These are phyloP conservation scores for Sebastes glaucus DNA, from an alignment of 2,797 vertebrate genomes.

Conservation along the genomic window DNA sequence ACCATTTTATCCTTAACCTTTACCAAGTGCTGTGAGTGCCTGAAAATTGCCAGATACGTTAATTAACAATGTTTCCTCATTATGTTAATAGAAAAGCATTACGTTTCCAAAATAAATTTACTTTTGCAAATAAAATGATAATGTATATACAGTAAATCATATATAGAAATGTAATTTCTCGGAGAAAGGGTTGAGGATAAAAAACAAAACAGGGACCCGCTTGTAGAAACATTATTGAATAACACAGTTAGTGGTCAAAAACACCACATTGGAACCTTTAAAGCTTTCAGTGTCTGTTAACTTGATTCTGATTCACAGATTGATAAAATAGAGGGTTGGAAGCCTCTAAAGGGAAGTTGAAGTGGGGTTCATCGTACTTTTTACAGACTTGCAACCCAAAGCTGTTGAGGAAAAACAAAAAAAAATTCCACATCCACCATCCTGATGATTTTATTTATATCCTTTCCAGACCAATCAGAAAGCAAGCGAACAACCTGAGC, in stretches of 20 bases:
- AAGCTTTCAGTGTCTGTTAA: not conserved
- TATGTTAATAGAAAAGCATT: no score
- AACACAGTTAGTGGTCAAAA: not conserved
- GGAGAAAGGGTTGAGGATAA: no score
- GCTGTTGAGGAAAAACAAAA: not conserved
- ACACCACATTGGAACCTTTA: not conserved
- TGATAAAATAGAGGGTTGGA: not conserved
- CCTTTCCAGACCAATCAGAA: not conserved
- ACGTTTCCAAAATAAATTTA: no score
- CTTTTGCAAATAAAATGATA: no score
- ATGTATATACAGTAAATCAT: no score
- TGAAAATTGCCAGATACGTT: no score
- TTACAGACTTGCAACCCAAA: not conserved
- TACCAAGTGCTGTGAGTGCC: not conserved
- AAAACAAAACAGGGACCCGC: no score
- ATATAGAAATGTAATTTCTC: no score
- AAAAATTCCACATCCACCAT: not conserved
- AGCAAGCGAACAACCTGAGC: not conserved
- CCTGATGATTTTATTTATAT: not conserved
- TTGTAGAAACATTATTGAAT: not conserved
- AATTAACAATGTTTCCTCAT: no score
- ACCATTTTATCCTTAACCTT: no score
- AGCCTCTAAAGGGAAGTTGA: not conserved
- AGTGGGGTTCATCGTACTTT: not conserved
- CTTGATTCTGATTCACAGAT: not conserved